phyloP scores from a whole-genome alignment of 2,797 vertebrate species.

The Pteropus rufus region DNA sequence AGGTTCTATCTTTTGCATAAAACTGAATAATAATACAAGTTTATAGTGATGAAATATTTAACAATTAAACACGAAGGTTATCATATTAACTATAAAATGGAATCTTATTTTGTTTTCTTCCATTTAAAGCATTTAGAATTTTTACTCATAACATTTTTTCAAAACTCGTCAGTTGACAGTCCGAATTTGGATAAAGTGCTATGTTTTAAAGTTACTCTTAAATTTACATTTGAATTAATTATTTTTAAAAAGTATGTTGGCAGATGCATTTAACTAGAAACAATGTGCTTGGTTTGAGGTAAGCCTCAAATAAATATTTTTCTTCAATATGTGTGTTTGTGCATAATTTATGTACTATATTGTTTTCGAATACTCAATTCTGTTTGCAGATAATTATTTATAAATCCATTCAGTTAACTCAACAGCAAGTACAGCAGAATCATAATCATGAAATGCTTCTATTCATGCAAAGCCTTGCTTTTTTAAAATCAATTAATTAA shows the following conservation, averaged over 20 bases:
- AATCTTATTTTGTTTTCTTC: slow-evolving; percentile 53
- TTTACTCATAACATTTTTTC: slow-evolving; percentile 10
- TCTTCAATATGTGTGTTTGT: slow-evolving; percentile 77
- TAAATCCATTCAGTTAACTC: slow-evolving; percentile 72
- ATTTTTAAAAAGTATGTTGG: slow-evolving; percentile 45
- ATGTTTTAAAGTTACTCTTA: slow-evolving; percentile 54
- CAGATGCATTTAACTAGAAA: slow-evolving; percentile 74
- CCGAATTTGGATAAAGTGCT: slow-evolving; percentile 70
- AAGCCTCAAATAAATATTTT: slow-evolving; percentile 78
- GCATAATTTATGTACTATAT: slow-evolving; percentile 77
- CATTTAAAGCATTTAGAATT: neutral
- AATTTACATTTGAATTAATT: slow-evolving; percentile 79
- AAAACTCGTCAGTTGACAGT: slow-evolving; percentile 46
- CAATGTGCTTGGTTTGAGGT: slow-evolving; percentile 74
- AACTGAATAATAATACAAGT: neutral
- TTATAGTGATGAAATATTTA: neutral
- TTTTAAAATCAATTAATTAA: neutral
- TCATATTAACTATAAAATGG: neutral
- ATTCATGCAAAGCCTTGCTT: slow-evolving; percentile 61
- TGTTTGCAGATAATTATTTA: slow-evolving; percentile 75
- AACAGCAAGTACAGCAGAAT: slow-evolving; percentile 70
- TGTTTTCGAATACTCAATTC: slow-evolving; percentile 72
- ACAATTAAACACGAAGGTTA: neutral
- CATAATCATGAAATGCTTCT: slow-evolving; percentile 61
- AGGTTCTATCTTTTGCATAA: neutral